Base-by-base conservation (phyloP, 1,140 invertebrate genomes). In the Drosophila pachea region DNA sequence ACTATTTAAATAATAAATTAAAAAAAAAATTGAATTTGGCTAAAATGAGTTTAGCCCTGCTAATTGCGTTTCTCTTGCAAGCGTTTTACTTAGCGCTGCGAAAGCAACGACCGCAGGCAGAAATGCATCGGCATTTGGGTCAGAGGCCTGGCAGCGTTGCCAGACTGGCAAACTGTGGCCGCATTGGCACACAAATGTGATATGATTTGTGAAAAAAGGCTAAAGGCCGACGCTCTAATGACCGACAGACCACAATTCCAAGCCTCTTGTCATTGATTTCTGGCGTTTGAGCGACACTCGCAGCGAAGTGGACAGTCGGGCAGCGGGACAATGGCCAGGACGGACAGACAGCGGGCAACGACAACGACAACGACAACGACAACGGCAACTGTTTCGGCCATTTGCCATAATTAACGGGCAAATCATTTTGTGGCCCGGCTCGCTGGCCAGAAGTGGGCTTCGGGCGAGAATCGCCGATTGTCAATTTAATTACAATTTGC, bases 401-500 rank as follows among this genome's bases (percentile, higher is more conserved):
- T 73, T 81, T 49, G 60, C 68, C 65, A 73, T 81, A 81, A 79
- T 79, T 79, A 79, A 79, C 65, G 77, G 40, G 63, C 49, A 75
- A 70, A 74, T 74, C 55, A 76, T 73, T 77, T 73, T 77, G 49
- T 29, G 33, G 38, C 8, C 36, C 8, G 7, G 7, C 1, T 11
- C 6, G 6, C 33, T 7, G 12, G 45, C 1, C 2, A 11, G 12
- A 0, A 38, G 16, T 7, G 6, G 11, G 4, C 22, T 6, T 42
- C 0, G 11, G 31, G 36, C 6, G 8, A 9, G 31, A 22, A 66
- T 59, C 62, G 69, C 54, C 54, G 73, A 49, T 66, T 81, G 77
- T 79, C 77, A 79, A 79, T 79, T 79, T 79, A 79, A 79, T 79
- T 79, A 79, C 73, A 81, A 79, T 81, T 81, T 79, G 73, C 76